A percentile compares a stretch with the other conserved stretches of the same genome.
phyloP scores from a whole-genome alignment of 2,888 invertebrate genomes.

The Steinernema hermaphroditum region DNA sequence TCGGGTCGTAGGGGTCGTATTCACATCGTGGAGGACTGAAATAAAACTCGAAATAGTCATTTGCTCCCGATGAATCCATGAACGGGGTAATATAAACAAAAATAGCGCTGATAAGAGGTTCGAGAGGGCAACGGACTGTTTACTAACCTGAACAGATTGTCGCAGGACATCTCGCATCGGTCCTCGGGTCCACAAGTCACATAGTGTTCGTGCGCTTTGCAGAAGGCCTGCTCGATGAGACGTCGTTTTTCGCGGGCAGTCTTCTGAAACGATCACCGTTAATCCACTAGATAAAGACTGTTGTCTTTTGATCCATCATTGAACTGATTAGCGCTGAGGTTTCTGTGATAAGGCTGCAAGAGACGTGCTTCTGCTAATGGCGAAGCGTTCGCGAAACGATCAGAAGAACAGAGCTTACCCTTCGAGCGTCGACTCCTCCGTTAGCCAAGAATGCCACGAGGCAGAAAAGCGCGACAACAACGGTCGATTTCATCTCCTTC shows the following conservation, averaged over 20 bases:
- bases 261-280: constrained; percentile 13
- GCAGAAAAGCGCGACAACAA: constrained; percentile 1
- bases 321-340: not conserved
- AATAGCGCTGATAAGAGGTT: not conserved
- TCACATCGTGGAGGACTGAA: constrained; percentile 54
- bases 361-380: not conserved
- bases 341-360: not conserved
- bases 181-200: constrained; percentile 54
- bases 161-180: constrained; percentile 55
- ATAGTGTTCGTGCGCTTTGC: constrained; percentile 48
- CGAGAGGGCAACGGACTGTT: not conserved
- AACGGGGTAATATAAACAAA: too few species aligned
- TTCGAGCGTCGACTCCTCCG: constrained; percentile 18
- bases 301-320: not conserved
- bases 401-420: constrained; percentile 19
- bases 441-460: constrained; percentile 15
- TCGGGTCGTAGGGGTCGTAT: constrained; percentile 43
- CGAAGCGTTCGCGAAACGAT: not conserved
- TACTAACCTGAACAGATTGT: constrained; percentile 53
- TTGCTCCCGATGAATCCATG: not conserved
- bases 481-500: constrained; percentile 9
- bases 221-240: constrained; percentile 30
- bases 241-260: constrained; percentile 24
- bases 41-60: too few species aligned
- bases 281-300: not conserved